phyloP scores from a whole-genome alignment of 1,140 invertebrate species.

The Latrodectus geometricus region DNA sequence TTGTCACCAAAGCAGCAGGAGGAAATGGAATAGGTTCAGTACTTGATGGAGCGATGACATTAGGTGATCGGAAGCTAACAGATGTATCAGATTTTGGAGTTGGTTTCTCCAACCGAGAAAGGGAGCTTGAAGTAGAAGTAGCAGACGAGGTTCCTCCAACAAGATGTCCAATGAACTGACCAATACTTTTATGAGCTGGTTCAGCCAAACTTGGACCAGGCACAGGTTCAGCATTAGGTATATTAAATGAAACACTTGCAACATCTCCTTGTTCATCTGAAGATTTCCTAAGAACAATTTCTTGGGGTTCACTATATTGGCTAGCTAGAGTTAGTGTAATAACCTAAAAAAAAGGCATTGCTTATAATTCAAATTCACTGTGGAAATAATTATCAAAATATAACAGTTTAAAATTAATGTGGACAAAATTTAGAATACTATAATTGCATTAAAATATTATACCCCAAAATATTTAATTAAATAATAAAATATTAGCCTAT shows the following conservation, averaged over 20 bases:
- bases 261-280: constrained; percentile 51
- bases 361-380: background rate
- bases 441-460: too few relatives aligned
- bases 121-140: constrained; percentile 26
- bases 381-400: too few relatives aligned
- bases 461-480: too few relatives aligned
- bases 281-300: constrained; percentile 77
- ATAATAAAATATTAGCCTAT: too few relatives aligned
- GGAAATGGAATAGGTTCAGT: constrained; percentile 67
- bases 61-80: constrained; percentile 67
- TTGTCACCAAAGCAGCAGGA: constrained; percentile 64
- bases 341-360: constrained; percentile 70
- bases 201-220: constrained; percentile 68
- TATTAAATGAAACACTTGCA: constrained; percentile 61
- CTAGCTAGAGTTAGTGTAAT: constrained; percentile 89
- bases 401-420: too few relatives aligned
- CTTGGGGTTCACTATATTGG: constrained; percentile 78
- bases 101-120: constrained; percentile 25
- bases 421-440: too few relatives aligned
- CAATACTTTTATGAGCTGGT: constrained; percentile 68
- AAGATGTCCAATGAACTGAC: constrained; percentile 69
- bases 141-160: constrained; percentile 64
- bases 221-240: constrained; percentile 63
- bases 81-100: constrained; percentile 49
- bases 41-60: constrained; percentile 68